Conservation (phyloP, 2,888 invertebrate species). For the Salpingus planirostris region DNA sequence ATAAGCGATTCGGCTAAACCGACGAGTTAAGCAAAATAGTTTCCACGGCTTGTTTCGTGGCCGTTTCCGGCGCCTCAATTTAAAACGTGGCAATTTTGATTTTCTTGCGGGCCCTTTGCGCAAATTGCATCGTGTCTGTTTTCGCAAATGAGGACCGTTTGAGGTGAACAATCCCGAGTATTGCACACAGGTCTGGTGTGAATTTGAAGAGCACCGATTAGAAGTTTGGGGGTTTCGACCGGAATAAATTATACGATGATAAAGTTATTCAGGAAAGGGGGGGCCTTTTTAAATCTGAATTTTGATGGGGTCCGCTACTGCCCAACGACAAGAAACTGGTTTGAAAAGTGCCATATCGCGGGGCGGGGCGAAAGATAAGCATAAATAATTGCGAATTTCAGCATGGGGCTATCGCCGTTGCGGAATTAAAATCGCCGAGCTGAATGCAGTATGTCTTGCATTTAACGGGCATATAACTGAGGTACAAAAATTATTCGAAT, state of each 20-base stretch:
- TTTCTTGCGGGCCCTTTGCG: no score
- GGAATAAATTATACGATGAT: no score
- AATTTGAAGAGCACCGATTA: slow-evolving; percentile 4
- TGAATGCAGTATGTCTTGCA: slow-evolving; percentile 26
- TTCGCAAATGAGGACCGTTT: no score
- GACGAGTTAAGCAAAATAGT: slow-evolving; percentile 1
- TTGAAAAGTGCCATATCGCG: slow-evolving; percentile 2
- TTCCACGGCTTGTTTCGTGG: neutral
- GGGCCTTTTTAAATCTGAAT: no score
- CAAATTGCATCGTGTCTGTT: no score
- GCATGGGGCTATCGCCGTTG: slow-evolving; percentile 11
- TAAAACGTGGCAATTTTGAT: slow-evolving; percentile 3
- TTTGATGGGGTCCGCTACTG: no score
- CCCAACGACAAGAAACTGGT: slow-evolving; percentile 15
- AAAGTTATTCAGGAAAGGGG: no score
- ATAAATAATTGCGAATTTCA: slow-evolving; percentile 23
- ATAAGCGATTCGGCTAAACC: slow-evolving; percentile 12
- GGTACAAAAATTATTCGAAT: slow-evolving; percentile 30
- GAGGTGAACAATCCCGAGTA: no score
- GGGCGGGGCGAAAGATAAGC: slow-evolving; percentile 13
- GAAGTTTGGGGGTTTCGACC: no score
- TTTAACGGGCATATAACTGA: slow-evolving; percentile 25
- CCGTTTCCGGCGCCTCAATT: slow-evolving; percentile 5
- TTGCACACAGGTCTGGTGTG: no score
- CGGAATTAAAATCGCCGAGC: slow-evolving; percentile 22